These are phyloP conservation scores for Lepisosteus osseus DNA, from an alignment of 2,113 vertebrate species.

Conservation along the genomic window DNA sequence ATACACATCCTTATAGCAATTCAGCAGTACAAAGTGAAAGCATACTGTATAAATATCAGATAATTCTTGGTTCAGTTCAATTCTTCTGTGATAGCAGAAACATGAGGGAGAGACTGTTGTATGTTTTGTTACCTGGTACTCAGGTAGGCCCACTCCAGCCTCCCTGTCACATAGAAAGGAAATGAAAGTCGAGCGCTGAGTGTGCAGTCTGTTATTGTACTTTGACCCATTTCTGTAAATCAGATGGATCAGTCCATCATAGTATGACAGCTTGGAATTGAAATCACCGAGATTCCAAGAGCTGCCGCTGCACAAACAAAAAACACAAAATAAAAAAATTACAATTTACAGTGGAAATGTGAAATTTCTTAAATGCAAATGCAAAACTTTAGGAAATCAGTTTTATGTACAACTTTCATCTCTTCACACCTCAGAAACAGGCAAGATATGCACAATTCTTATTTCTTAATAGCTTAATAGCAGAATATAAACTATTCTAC, in stretches of 20 bases:
- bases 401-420: too few species aligned
- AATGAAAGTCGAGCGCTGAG: conserved; percentile 75
- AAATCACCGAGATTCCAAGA: conserved; percentile 81
- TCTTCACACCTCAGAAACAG: too few species aligned
- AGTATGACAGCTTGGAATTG: conserved; percentile 80
- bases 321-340: neutral
- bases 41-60: too few species aligned
- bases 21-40: too few species aligned
- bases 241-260: conserved; percentile 87
- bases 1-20: too few species aligned
- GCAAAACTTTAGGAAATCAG: too few species aligned
- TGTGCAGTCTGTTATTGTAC: conserved; percentile 78
- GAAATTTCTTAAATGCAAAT: too few species aligned
- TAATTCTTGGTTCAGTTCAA: too few species aligned
- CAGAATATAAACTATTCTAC: too few species aligned
- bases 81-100: too few species aligned
- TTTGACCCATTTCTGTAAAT: conserved; percentile 75
- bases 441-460: too few species aligned
- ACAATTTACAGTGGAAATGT: neutral
- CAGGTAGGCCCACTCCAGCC: conserved; percentile 74
- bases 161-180: conserved; percentile 87
- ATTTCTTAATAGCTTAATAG: too few species aligned
- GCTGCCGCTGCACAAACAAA: conserved; percentile 25
- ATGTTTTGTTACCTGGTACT: conserved; percentile 77
- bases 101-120: neutral